Conservation (phyloP, 2,797 vertebrate species). For the Coregonus sp. region DNA sequence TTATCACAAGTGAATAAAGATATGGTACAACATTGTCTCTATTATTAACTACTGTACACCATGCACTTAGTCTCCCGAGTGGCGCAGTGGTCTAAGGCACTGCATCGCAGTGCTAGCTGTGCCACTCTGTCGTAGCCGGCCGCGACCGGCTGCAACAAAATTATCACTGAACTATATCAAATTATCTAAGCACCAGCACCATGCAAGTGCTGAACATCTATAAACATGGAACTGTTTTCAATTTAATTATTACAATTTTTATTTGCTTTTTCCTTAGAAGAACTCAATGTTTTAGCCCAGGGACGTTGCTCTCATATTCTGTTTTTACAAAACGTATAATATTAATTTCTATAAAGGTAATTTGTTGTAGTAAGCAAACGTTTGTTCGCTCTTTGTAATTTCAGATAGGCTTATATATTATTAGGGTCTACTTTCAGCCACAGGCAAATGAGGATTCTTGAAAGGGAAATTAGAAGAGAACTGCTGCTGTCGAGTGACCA, state of each 20-base stretch:
- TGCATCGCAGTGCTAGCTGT: too few relatives aligned
- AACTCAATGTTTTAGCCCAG: not conserved
- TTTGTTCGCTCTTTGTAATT: constrained; percentile 55
- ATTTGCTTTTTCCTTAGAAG: not conserved
- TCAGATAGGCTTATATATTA: constrained; percentile 63
- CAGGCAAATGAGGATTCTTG: constrained; percentile 73
- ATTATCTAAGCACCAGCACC: not conserved
- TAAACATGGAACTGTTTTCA: not conserved
- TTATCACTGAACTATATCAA: not conserved
- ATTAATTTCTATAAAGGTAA: constrained; percentile 30
- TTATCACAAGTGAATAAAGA: constrained; percentile 51
- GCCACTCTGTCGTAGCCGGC: too few relatives aligned
- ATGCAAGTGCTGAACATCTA: not conserved
- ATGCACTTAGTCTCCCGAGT: too few relatives aligned
- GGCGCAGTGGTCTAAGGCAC: too few relatives aligned
- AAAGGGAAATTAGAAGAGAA: constrained; percentile 72
- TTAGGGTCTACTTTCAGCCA: constrained; percentile 68
- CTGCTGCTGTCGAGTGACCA: constrained; percentile 55
- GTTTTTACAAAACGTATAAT: constrained; percentile 28
- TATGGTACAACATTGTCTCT: constrained; percentile 10
- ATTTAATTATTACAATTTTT: not conserved
- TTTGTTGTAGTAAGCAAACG: constrained; percentile 31
- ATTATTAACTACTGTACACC: not conserved
- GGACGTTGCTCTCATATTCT: not conserved
- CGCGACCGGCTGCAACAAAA: not conserved